Percentiles rank a stretch among this genome's conserved stretches.
These are phyloP conservation scores for Melinaea menophilus DNA, from an alignment of 2,888 invertebrate species.

Conservation along the genomic window DNA sequence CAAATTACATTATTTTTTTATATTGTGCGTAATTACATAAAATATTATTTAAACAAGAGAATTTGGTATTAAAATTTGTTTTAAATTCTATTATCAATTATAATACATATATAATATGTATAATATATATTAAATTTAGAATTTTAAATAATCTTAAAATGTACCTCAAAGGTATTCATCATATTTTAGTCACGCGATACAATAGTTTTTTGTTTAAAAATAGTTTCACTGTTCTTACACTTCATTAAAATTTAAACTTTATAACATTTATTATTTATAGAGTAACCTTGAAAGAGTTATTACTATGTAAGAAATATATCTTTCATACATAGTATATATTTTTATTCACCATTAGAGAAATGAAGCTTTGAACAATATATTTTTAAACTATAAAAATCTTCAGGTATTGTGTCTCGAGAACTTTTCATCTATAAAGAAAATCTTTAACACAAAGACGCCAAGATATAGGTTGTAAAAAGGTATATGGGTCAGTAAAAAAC, in stretches of 20 bases:
- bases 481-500: slow-evolving; percentile 4
- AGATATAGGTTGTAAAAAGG: not conserved
- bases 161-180: not conserved
- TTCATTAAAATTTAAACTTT: no score
- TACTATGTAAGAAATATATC: not conserved
- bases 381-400: slow-evolving; percentile 28
- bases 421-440: slow-evolving; percentile 31
- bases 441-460: slow-evolving; percentile 21
- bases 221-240: slow-evolving; percentile 1
- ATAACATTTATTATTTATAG: no score
- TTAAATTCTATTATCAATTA: no score
- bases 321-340: slow-evolving; percentile 11
- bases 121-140: no score
- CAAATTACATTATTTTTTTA: no score
- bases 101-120: no score
- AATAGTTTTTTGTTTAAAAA: slow-evolving; percentile 10
- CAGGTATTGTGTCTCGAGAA: slow-evolving; percentile 30
- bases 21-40: no score
- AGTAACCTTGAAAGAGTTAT: no score
- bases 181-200: slow-evolving; percentile 27
- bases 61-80: no score
- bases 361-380: slow-evolving; percentile 26
- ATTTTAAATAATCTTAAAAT: no score
- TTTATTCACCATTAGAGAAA: slow-evolving; percentile 20
- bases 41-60: no score